Percentiles rank a stretch among this genome's conserved stretches.
These are phyloP conservation scores for Tipula vernalis DNA, from an alignment of 2,888 invertebrate species.

Conservation along the genomic window DNA sequence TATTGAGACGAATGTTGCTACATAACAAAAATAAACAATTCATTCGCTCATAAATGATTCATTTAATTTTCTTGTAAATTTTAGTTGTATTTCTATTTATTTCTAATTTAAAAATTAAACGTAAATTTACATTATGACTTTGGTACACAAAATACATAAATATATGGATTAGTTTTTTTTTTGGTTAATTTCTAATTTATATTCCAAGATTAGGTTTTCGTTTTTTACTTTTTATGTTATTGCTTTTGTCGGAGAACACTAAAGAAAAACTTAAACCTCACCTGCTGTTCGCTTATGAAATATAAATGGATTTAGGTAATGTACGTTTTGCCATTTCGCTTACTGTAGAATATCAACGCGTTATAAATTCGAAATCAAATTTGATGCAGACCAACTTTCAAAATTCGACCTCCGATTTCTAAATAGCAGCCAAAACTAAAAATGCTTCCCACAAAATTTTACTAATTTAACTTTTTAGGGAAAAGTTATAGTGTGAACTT, in stretches of 20 bases:
- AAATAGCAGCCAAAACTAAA: too few species aligned
- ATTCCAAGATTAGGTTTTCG: not conserved
- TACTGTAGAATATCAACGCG: too few species aligned
- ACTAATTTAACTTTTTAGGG: too few species aligned
- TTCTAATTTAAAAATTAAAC: not conserved
- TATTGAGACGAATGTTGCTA: not conserved
- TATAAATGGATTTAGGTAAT: too few species aligned
- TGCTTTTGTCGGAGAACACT: not conserved
- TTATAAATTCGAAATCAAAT: too few species aligned
- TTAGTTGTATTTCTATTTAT: not conserved
- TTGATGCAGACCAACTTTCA: too few species aligned
- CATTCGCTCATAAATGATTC: not conserved
- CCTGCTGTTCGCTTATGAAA: too few species aligned
- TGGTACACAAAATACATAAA: not conserved
- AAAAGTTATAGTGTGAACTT: too few species aligned
- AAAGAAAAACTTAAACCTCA: not conserved
- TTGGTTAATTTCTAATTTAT: not conserved
- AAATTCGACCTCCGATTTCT: too few species aligned
- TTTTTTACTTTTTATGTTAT: not conserved
- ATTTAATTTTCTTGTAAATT: not conserved
- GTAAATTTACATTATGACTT: not conserved
- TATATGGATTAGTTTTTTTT: not conserved
- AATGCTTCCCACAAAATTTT: too few species aligned
- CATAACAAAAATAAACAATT: not conserved
- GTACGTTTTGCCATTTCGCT: too few species aligned